These are phyloP conservation scores for Leucoma salicis DNA, from an alignment of 2,888 invertebrate genomes.

Conservation along the genomic window DNA sequence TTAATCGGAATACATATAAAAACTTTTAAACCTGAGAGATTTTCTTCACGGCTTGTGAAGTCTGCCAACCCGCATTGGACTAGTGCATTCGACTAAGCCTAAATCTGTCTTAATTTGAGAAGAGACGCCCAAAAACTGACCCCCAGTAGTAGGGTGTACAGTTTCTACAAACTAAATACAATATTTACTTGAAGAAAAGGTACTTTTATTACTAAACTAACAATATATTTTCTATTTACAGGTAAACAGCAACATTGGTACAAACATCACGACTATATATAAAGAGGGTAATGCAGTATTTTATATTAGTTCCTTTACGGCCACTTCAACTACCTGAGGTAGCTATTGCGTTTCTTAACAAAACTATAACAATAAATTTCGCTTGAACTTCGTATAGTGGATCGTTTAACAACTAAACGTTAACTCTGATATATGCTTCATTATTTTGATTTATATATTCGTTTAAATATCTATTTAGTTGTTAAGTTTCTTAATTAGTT, in stretches of 20 bases:
- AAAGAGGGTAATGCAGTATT: conserved; percentile 47
- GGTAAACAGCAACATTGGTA: conserved; percentile 47
- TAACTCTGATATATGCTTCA: conserved; percentile 48
- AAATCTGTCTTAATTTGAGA: too few species aligned
- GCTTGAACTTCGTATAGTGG: conserved; percentile 55
- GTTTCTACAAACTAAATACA: too few species aligned
- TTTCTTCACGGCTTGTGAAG: too few species aligned
- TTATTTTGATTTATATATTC: conserved; percentile 39
- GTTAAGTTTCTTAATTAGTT: conserved; percentile 26
- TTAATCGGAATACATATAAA: too few species aligned
- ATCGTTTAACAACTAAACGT: conserved; percentile 60
- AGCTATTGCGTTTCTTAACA: conserved; percentile 62
- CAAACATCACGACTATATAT: conserved; percentile 37
- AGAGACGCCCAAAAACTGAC: too few species aligned
- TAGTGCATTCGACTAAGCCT: too few species aligned
- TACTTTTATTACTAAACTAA: conserved; percentile 32
- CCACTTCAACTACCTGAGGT: conserved; percentile 46
- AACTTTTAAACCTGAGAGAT: too few species aligned
- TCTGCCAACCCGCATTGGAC: too few species aligned
- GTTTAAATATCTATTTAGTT: conserved; percentile 29
- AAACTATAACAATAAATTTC: conserved; percentile 72
- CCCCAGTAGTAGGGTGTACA: too few species aligned
- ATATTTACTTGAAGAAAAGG: conserved; percentile 1
- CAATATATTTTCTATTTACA: conserved; percentile 48
- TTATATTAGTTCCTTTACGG: conserved; percentile 55